phyloP scores from a whole-genome alignment of 2,797 vertebrate genomes.

The Oreonectes daqikongensis region DNA sequence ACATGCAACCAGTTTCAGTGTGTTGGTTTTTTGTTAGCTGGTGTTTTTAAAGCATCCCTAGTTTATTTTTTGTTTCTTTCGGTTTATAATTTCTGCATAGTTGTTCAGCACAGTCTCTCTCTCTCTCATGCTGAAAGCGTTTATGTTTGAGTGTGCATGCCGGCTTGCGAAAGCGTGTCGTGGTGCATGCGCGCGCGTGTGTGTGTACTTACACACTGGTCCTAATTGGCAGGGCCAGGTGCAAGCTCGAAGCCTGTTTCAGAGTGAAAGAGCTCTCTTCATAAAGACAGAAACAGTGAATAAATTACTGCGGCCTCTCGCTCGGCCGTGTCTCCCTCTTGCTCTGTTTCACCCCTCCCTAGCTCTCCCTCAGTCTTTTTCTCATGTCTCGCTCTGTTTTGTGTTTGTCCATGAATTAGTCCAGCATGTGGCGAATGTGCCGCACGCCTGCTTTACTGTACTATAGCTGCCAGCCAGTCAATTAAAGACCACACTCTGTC shows the following conservation, averaged over 20 bases:
- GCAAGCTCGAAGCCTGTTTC: conserved; percentile 55
- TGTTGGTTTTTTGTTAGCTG: neutral
- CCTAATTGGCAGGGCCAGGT: conserved; percentile 63
- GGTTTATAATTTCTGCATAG: neutral
- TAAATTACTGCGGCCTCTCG: conserved; percentile 55
- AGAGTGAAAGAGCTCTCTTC: conserved; percentile 61
- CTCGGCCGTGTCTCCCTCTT: conserved; percentile 44
- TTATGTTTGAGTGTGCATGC: conserved; percentile 28
- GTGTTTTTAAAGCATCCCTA: neutral
- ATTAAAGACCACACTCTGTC: conserved; percentile 60
- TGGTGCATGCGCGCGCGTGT: conserved; percentile 37
- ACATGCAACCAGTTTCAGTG: neutral
- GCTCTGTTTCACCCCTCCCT: conserved; percentile 9
- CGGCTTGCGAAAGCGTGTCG: conserved; percentile 22
- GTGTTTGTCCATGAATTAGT: conserved; percentile 64
- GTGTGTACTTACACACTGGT: conserved; percentile 37
- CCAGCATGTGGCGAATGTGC: conserved; percentile 60
- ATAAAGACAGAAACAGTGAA: conserved; percentile 58
- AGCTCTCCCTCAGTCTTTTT: conserved; percentile 16
- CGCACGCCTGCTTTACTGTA: conserved; percentile 57
- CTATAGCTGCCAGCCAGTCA: conserved; percentile 58
- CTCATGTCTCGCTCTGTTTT: conserved; percentile 49
- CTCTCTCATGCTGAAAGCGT: neutral
- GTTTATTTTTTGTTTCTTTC: neutral
- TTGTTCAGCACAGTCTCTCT: neutral